A percentile compares a stretch with the other conserved stretches of the same genome.
Evolutionary conservation across 2,113 vertebrate genomes (phyloP).

Genomic region (Taurulus bubalis): DNA sequence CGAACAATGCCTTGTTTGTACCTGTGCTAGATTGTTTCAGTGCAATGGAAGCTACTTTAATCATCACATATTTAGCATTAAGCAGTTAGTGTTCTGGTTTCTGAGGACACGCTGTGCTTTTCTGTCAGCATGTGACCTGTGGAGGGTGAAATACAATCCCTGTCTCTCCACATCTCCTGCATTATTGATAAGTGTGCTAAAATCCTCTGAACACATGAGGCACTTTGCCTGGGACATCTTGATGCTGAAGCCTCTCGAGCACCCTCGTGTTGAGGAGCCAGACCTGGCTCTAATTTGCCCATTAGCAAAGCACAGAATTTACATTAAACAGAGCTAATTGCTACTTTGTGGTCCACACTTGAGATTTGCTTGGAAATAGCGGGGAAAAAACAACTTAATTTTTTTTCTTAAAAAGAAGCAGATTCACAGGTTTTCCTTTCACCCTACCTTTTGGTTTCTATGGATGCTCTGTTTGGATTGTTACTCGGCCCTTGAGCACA

Average conservation of each 20-base stretch:
- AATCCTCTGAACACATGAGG: slow-evolving; percentile 63
- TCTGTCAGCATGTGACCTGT: slow-evolving; percentile 72
- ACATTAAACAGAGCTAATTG: slow-evolving; percentile 51
- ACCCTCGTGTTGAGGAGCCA: slow-evolving; percentile 51
- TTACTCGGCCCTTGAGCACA: slow-evolving; percentile 78
- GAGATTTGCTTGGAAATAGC: slow-evolving; percentile 14
- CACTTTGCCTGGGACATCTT: slow-evolving; percentile 64
- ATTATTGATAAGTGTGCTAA: slow-evolving; percentile 80
- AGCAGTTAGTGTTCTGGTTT: slow-evolving; percentile 49
- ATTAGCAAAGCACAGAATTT: slow-evolving; percentile 51
- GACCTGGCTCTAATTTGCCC: slow-evolving; percentile 59
- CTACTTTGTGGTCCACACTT: slow-evolving; percentile 20
- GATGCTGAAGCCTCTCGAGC: slow-evolving; percentile 63
- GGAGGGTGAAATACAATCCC: slow-evolving; percentile 72
- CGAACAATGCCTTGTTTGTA: slow-evolving; percentile 33
- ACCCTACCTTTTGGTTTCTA: slow-evolving; percentile 40
- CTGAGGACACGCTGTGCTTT: slow-evolving; percentile 74
- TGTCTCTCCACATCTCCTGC: slow-evolving; percentile 70
- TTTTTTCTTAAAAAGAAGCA: not conserved
- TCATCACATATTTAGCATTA: slow-evolving; percentile 43
- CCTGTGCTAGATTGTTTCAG: slow-evolving; percentile 12
- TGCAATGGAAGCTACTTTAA: slow-evolving; percentile 5
- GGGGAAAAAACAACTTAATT: slow-evolving; percentile 7
- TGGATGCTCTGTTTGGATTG: slow-evolving; percentile 77
- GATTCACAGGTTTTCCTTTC: slow-evolving; percentile 18